Evolutionary conservation across 2,888 invertebrate species (phyloP).

Genomic region (Marronus borbonicus): DNA sequence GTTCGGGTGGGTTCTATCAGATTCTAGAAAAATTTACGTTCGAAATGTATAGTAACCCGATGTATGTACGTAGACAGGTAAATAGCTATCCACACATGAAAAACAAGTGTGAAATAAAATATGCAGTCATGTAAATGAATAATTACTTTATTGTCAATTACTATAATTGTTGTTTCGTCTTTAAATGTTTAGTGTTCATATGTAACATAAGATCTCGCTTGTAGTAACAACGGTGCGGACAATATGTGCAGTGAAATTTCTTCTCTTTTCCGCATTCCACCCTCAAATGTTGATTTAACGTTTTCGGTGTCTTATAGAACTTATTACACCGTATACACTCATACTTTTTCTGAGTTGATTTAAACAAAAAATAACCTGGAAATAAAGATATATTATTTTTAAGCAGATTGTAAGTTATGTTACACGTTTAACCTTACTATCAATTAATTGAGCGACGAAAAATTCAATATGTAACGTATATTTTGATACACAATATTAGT

Average conservation of each 20-base stretch:
- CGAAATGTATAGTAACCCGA: too few species aligned
- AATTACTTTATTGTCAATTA: slow-evolving; percentile 22
- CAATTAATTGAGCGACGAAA: too few species aligned
- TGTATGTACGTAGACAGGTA: too few species aligned
- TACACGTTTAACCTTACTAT: background rate
- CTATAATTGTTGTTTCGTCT: background rate
- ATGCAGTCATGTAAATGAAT: slow-evolving; percentile 1
- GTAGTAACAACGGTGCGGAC: slow-evolving; percentile 45
- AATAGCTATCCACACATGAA: too few species aligned
- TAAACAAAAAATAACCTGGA: slow-evolving; percentile 37
- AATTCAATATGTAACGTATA: too few species aligned
- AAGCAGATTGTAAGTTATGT: background rate
- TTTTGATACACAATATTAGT: too few species aligned
- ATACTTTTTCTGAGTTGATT: slow-evolving; percentile 36
- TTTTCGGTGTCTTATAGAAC: slow-evolving; percentile 52
- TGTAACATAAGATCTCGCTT: slow-evolving; percentile 47
- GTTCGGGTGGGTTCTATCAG: too few species aligned
- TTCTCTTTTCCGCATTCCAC: slow-evolving; percentile 51
- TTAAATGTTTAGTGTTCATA: slow-evolving; percentile 43
- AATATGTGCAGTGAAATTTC: slow-evolving; percentile 44
- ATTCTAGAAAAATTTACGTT: too few species aligned
- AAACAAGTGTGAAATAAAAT: too few species aligned
- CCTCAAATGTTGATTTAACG: slow-evolving; percentile 46
- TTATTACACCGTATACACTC: slow-evolving; percentile 47
- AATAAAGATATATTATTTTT: slow-evolving; percentile 34